A percentile compares a stretch with the other conserved stretches of the same genome.
phyloP scores from a whole-genome alignment of 2,888 invertebrate genomes.

The Lamellibrachia columna region DNA sequence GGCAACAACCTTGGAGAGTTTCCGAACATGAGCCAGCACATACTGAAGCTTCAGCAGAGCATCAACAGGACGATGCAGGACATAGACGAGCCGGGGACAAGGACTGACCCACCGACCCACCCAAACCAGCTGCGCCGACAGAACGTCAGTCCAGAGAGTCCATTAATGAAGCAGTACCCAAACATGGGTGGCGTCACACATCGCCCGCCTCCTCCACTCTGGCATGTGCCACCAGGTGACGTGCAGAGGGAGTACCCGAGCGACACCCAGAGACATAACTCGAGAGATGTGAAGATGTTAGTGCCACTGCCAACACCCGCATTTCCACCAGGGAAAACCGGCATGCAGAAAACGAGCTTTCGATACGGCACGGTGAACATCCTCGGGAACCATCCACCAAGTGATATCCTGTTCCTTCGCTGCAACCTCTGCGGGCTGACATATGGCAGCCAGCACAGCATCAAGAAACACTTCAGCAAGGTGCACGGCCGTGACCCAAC shows the following conservation, averaged over 20 bases:
- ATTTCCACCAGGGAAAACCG: neutral
- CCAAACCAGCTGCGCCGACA: neutral
- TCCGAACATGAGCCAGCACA: neutral
- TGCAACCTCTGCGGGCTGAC: constrained; percentile 60
- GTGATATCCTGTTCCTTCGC: constrained; percentile 60
- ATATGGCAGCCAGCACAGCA: constrained; percentile 61
- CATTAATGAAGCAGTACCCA: neutral
- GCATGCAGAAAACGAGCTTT: neutral
- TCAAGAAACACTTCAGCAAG: constrained; percentile 62
- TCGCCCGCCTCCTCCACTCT: neutral
- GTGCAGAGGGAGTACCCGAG: neutral
- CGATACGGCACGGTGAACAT: constrained; percentile 37
- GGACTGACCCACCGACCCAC: neutral
- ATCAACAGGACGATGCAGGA: neutral
- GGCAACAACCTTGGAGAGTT: neutral
- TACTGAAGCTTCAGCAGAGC: neutral
- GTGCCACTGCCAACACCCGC: neutral
- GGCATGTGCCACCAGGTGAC: neutral
- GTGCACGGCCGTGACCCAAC: constrained; percentile 62
- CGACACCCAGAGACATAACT: neutral
- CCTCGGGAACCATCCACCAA: constrained; percentile 57
- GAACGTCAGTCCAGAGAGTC: neutral
- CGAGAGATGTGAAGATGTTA: neutral
- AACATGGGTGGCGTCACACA: neutral
- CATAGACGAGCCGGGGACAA: neutral